Conservation (phyloP, 1,140 invertebrate genomes). For the Heliothis subflexa region DNA sequence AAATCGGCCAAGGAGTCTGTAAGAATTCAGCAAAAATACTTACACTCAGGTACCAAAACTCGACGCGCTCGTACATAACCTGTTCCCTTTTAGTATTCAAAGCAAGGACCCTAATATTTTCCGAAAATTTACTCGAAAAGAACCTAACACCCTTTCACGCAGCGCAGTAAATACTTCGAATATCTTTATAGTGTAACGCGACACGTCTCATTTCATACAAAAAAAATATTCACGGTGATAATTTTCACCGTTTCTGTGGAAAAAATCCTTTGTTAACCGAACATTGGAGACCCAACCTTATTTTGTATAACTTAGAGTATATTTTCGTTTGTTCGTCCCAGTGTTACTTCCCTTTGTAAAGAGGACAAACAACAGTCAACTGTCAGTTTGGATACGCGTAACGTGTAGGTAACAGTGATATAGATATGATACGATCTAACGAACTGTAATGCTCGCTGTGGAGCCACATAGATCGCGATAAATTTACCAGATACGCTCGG, state of each 20-base stretch:
- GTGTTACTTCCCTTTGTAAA: background rate
- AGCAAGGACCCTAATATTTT: background rate
- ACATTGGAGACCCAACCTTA: background rate
- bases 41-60: no score
- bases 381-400: constrained; percentile 52
- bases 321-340: background rate
- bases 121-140: background rate
- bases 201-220: constrained; percentile 40
- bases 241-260: constrained; percentile 18
- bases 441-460: constrained; percentile 58
- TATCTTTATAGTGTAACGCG: constrained; percentile 3
- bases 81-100: background rate
- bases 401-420: constrained; percentile 55
- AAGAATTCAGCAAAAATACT: no score
- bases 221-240: constrained; percentile 31
- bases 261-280: background rate
- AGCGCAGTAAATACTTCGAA: background rate
- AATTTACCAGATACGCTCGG: background rate
- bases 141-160: background rate
- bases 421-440: constrained; percentile 65
- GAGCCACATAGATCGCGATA: constrained; percentile 48
- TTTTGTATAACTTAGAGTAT: background rate
- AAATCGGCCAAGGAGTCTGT: no score
- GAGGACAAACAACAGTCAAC: constrained; percentile 46
- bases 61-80: no score